Conservation (phyloP, 2,113 vertebrate species). For the Octodon degus region DNA sequence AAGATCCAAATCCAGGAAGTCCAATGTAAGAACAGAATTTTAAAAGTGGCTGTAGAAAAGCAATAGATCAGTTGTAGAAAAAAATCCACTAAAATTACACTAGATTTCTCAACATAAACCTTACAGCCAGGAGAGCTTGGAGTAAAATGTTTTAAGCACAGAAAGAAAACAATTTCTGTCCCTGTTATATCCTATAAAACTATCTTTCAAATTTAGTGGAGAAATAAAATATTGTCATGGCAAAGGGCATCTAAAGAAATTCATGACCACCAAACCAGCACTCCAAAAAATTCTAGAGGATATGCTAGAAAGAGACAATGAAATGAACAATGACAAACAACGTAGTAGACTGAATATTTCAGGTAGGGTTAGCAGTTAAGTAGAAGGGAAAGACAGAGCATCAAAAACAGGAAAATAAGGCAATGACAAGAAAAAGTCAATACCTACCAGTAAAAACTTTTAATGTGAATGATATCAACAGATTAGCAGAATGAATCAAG, state of each 20-base stretch:
- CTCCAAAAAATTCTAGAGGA: background rate
- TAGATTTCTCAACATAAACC: background rate
- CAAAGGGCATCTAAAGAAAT: background rate
- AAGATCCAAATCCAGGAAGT: background rate
- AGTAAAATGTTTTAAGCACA: background rate
- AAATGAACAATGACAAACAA: background rate
- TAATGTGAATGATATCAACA: background rate
- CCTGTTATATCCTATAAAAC: background rate
- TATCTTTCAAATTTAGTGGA: background rate
- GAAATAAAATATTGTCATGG: background rate
- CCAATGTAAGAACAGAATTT: background rate
- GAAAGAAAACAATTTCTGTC: background rate
- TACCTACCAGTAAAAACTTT: background rate
- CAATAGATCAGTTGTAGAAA: background rate
- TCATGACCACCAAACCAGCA: background rate
- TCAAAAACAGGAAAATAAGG: background rate
- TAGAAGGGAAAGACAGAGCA: background rate
- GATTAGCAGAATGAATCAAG: background rate
- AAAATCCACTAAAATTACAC: background rate
- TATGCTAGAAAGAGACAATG: background rate
- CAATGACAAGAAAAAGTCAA: background rate
- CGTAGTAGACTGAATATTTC: background rate
- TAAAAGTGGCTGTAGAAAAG: background rate
- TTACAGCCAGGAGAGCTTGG: background rate
- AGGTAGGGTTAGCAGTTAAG: background rate